phyloP scores from a whole-genome alignment of 2,113 vertebrate genomes.

The Uropsilus gracilis region DNA sequence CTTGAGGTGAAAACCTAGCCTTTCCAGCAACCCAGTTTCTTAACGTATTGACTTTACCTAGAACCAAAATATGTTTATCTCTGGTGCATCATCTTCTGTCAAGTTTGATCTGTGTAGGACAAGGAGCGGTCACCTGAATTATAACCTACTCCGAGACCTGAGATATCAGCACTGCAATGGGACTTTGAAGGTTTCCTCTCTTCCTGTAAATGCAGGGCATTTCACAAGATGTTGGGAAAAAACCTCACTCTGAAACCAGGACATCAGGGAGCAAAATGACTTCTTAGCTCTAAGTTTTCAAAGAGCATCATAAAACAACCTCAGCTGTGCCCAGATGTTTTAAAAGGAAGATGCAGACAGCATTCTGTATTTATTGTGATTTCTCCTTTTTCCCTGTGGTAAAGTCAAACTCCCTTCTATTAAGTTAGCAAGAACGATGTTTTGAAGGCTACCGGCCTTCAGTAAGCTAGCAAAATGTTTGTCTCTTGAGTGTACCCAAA shows the following conservation, averaged over 20 bases:
- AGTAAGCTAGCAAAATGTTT: neutral
- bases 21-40: neutral
- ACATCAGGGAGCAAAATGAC: neutral
- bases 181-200: neutral
- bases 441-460: neutral
- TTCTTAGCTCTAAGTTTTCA: neutral
- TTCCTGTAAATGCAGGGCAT: neutral
- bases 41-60: neutral
- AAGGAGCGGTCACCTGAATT: neutral
- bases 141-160: neutral
- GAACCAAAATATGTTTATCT: neutral
- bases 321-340: neutral
- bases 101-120: neutral
- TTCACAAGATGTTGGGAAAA: neutral
- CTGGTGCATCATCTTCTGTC: neutral
- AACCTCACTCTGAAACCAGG: neutral
- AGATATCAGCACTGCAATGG: neutral
- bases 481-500: neutral
- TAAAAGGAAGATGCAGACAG: neutral
- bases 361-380: neutral
- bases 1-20: neutral
- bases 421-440: neutral
- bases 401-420: neutral
- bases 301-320: neutral
- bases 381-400: neutral